phyloP scores from a whole-genome alignment of 1,140 invertebrate species.

The Magallana angulata region DNA sequence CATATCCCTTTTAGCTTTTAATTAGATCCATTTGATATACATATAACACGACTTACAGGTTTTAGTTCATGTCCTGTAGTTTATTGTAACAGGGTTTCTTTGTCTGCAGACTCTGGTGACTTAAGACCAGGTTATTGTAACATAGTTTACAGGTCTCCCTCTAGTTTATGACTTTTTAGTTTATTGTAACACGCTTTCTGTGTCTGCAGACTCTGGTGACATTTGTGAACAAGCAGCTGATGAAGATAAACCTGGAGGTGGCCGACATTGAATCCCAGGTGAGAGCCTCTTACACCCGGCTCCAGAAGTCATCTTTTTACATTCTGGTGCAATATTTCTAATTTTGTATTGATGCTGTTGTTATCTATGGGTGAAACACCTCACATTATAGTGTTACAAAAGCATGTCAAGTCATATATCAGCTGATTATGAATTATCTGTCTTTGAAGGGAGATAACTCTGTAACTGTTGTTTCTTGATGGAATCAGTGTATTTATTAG shows the following conservation, averaged over 20 bases:
- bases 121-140: neutral
- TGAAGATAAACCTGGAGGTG: constrained; percentile 97
- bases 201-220: constrained; percentile 87
- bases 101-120: constrained; percentile 87
- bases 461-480: neutral
- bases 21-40: too few relatives aligned
- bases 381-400: too few relatives aligned
- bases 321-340: too few relatives aligned
- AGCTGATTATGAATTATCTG: too few relatives aligned
- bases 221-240: constrained; percentile 99
- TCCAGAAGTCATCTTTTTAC: too few relatives aligned
- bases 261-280: constrained; percentile 93
- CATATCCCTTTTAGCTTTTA: too few relatives aligned
- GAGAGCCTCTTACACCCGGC: constrained; percentile 12
- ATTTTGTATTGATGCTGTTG: neutral
- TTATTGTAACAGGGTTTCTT: neutral
- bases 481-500: too few relatives aligned
- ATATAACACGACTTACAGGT: too few relatives aligned
- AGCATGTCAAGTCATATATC: too few relatives aligned
- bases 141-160: too few relatives aligned
- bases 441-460: constrained; percentile 6
- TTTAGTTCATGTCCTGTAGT: too few relatives aligned
- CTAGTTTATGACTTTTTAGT: too few relatives aligned
- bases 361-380: neutral
- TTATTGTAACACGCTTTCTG: neutral